A percentile compares a stretch with the other conserved stretches of the same genome.
phyloP scores from a whole-genome alignment of 2,888 invertebrate species.

The Holacanthella duospinosa region DNA sequence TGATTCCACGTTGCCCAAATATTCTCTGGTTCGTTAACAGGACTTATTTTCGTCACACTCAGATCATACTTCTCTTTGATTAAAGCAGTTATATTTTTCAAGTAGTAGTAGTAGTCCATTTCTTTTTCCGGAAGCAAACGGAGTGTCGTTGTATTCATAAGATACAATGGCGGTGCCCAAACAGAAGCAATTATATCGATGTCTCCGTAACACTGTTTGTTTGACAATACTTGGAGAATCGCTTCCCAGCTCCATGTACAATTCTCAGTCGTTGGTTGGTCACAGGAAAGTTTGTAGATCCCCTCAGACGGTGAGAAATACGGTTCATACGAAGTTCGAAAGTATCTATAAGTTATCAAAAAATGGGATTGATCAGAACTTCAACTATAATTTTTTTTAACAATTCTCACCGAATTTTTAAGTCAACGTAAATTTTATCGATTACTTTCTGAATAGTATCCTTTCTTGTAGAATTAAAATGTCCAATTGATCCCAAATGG shows the following conservation, averaged over 20 bases:
- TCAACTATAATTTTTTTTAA: background rate
- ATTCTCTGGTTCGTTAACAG: slow-evolving; percentile 31
- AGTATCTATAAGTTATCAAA: slow-evolving; percentile 13
- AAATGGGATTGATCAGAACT: background rate
- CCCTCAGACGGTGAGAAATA: slow-evolving; percentile 19
- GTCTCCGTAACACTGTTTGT: slow-evolving; percentile 4
- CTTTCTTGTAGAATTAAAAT: slow-evolving; percentile 11
- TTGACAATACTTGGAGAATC: slow-evolving; percentile 15
- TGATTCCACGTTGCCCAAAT: slow-evolving; percentile 24
- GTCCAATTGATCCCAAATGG: slow-evolving; percentile 19
- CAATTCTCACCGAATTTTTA: slow-evolving; percentile 21
- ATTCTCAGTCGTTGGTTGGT: background rate
- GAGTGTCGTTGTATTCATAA: slow-evolving; percentile 14
- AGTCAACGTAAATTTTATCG: slow-evolving; percentile 17
- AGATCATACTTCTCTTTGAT: slow-evolving; percentile 12
- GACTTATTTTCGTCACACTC: slow-evolving; percentile 20
- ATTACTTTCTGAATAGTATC: slow-evolving; percentile 17
- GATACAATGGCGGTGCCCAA: slow-evolving; percentile 29
- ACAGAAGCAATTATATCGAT: slow-evolving; percentile 22
- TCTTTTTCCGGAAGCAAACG: slow-evolving; percentile 19
- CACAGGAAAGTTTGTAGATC: slow-evolving; percentile 21
- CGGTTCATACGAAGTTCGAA: slow-evolving; percentile 23
- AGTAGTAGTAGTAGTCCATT: slow-evolving; percentile 15
- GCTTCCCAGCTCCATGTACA: slow-evolving; percentile 25
- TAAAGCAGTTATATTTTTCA: slow-evolving; percentile 14